These are phyloP conservation scores for Oncorhynchus keta DNA, from an alignment of 2,113 vertebrate species.

Conservation along the genomic window DNA sequence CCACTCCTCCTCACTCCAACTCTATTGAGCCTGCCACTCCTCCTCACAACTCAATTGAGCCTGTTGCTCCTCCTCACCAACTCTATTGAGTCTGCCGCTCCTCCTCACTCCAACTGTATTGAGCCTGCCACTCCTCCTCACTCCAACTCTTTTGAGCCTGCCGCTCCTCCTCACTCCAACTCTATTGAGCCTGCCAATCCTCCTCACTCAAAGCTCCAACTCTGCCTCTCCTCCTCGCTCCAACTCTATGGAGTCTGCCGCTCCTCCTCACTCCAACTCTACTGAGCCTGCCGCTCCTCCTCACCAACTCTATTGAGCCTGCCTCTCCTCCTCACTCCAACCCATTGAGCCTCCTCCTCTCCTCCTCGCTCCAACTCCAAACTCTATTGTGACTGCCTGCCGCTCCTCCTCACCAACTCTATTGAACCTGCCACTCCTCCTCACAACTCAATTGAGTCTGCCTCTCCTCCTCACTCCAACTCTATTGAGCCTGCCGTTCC, in stretches of 20 bases:
- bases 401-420: slow-evolving; percentile 32
- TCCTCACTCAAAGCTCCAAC: too few relatives aligned
- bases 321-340: slow-evolving; percentile 59
- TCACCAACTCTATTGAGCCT: slow-evolving; percentile 35
- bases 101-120: slow-evolving; percentile 43
- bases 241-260: too few relatives aligned
- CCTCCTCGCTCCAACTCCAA: too few relatives aligned
- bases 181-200: too few relatives aligned
- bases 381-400: too few relatives aligned
- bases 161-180: too few relatives aligned
- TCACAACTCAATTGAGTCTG: too few relatives aligned
- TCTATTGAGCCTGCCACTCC: too few relatives aligned
- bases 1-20: slow-evolving; percentile 54
- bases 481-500: too few relatives aligned
- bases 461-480: too few relatives aligned
- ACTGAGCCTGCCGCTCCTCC: neutral
- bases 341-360: neutral
- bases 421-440: too few relatives aligned
- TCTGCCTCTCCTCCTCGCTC: too few relatives aligned
- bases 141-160: slow-evolving; percentile 49
- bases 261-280: neutral
- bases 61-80: slow-evolving; percentile 60
- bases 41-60: slow-evolving; percentile 30
- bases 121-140: slow-evolving; percentile 49
- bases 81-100: slow-evolving; percentile 54